Conservation (phyloP, 2,113 vertebrate species). For the Actenoides lindsayi region DNA sequence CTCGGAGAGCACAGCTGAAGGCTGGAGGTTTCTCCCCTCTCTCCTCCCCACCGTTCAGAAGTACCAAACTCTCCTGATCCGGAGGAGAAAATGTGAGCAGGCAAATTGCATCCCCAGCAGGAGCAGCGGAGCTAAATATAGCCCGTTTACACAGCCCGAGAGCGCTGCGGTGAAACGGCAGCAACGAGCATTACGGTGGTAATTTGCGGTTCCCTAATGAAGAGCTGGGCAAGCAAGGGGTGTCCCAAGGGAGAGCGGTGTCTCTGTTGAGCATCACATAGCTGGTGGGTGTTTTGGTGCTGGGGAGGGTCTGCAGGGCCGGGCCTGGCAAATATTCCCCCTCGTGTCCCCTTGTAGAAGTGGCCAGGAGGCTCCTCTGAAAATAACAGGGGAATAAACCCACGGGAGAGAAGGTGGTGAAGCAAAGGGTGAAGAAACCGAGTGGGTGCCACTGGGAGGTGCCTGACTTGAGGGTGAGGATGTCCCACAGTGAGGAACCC, state of each 20-base stretch:
- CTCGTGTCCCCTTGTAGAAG: accelerated
- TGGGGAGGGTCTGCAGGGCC: accelerated
- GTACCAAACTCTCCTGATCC: not conserved
- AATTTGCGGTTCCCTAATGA: constrained; percentile 24
- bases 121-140: not conserved
- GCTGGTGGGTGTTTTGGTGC: not conserved
- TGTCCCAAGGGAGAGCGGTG: not conserved
- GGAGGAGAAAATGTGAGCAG: not conserved
- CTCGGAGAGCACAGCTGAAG: not conserved
- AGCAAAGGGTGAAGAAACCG: accelerated
- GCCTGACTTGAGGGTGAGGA: accelerated
- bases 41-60: not conserved
- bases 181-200: not conserved
- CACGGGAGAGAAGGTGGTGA: not conserved
- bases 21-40: not conserved
- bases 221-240: not conserved
- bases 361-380: accelerated
- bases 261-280: accelerated
- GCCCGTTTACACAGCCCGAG: accelerated
- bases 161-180: not conserved
- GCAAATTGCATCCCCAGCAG: not conserved
- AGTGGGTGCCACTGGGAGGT: not conserved
- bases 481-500: accelerated
- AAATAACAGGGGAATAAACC: accelerated
- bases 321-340: not conserved